Evolutionary conservation across 2,797 vertebrate genomes (phyloP), one percentile per base, ranked within the genome.

Genomic region (Limosa lapponica): DNA sequence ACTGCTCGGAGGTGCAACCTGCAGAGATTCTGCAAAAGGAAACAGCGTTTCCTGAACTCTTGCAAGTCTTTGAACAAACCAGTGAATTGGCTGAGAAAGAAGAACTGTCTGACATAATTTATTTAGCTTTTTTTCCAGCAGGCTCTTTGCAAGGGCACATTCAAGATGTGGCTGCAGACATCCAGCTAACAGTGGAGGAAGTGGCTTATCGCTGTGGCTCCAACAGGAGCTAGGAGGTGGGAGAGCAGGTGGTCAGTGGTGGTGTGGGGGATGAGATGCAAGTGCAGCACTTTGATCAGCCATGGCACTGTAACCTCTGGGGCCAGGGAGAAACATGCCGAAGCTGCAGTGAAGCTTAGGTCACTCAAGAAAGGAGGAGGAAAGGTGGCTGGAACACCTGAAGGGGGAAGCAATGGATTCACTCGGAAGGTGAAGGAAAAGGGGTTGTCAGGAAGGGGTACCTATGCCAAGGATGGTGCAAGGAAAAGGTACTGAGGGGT

Each of bases 11-110:
- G 69, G 61, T 66, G 75, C 72, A 95, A 39, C 82, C 44, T 57
- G 64, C 78, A 87, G 90, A 71, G 74, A 64, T 87, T 87, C 75
- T 86, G 87, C 52, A 57, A 48, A 71, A 85, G 44, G 3, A 92
- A 81, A 64, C 59, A 2, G 0, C 5, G 1, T 77, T 82, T 85
- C 39, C 71, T 46, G 78, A 72, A 7, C 49, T 85, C 28, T 12
- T 85, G 37, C 7, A 39, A 77, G 39, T 10, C 54, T 84, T 84
- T 52, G 71, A 70, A 44, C 43, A 90, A 84, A 58, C 16, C 39
- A 27, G 57, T 46, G 79, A 55, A 57, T 80, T 70, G 67, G 44
- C 71, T 87, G 92, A 64, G 58, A 69, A 70, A 74, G 41, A 77
- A 77, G 37, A 95, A 64, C 41, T 1, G 2, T 48, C 62, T 82